Base-by-base conservation (phyloP, 2,113 vertebrate genomes). In the Rhinolophus sinicus region DNA sequence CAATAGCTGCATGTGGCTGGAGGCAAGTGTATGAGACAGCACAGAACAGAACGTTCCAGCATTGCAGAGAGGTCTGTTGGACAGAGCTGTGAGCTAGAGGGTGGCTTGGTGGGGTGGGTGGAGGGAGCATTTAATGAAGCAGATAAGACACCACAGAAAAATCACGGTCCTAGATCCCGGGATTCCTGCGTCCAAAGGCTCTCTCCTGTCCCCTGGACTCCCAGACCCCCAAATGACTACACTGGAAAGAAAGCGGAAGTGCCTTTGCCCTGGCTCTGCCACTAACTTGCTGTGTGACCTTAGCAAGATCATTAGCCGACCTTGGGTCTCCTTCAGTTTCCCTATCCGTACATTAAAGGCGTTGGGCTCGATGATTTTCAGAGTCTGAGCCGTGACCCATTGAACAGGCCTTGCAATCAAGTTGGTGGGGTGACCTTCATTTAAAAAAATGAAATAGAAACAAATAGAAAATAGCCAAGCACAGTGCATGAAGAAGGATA, bases 151-250 rank as follows among this genome's bases (percentile, higher is more conserved):
- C 14, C 5, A 35, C 19, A 33, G 50, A 19, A 3, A 76, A 67
- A 33, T 24, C 2, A 0, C 10, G 10, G 19, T 81, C 70, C 22
- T 6, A 2, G 0, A 54, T 0, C 15, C 28, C 26, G 16, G 40
- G 26, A 22, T 7, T 62, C 82, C 30, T 35, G 28, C 16, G 5
- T 47, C 35, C 22, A 6, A 28, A 87, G 58, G 44, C 38, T 60
- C 33, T 21, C n/a, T 26, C 2, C 35, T 21, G 4, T 13, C 6
- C 16, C 18, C 35, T 35, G n/a, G 75, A 24, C 38, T 22, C 58
- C 58, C 62, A 26, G 54, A 35, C 11, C 52, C 64, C 70, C 77
- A 30, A 65, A 58, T 0, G 6, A 62, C 67, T 38, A 15, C 65
- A 3, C 24, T 13, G 40, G 44, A 38, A 88, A 9, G 30, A 65